Evolutionary conservation across 2,888 invertebrate genomes (phyloP), one percentile per base, ranked within the genome.

Genomic region (Frankliniella intonsa): DNA sequence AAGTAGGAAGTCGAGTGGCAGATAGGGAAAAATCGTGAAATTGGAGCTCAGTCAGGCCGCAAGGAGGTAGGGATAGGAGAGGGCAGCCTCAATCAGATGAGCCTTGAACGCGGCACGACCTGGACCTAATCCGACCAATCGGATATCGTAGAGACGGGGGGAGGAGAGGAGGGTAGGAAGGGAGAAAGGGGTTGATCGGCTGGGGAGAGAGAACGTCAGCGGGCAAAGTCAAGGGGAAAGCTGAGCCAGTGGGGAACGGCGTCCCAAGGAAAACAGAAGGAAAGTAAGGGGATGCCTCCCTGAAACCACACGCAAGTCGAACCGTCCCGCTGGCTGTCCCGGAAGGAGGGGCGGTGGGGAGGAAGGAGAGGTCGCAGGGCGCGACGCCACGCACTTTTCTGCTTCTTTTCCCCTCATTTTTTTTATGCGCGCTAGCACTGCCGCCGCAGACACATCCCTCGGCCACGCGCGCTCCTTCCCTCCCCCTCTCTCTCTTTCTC

Each of bases 121-220:
- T 38, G 38, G 14, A n/a, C 25, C 69, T 76, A 76, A 76, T 76
- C 69, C 69, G 14, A 25, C 69, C 69, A 76, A 76, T 76, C 69
- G 22, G 69, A 76, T 76, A n/a, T n/a, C 22, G 65, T 3, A 65
- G n/a, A n/a, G n/a, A n/a, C 9, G 65, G 17, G n/a, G 22, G 3
- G 11, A 76, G 25, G 69, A 8, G 55, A 55, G 17, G 55, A 8
- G 55, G 55, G 55, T 55, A 69, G 69, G 69, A 38, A 38, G 38
- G 38, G 38, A 65, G n/a, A n/a, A n/a, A n/a, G n/a, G 65, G 17
- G n/a, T n/a, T 8, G 11, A 76, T 8, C 22, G 69, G 17, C 14
- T 14, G 17, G 55, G 17, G 55, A 17, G 55, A 14, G 69, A 25
- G 69, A 69, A 69, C 22, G 11, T n/a, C 22, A 11, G 69, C n/a